Evolutionary conservation across 2,113 vertebrate species (phyloP).

Genomic region (Scopus umbretta): DNA sequence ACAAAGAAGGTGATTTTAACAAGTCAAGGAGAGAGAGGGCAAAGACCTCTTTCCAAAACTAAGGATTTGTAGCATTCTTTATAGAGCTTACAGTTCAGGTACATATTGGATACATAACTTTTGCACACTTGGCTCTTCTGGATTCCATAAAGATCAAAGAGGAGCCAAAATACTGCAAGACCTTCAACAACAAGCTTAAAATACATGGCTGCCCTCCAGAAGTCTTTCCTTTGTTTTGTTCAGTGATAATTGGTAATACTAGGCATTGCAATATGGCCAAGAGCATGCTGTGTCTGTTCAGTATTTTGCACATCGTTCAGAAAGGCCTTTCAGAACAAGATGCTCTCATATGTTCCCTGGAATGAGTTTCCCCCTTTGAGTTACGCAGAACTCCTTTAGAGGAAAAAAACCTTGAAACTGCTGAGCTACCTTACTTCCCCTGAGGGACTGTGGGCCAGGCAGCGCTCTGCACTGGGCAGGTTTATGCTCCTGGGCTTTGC

Average conservation of each 20-base stretch:
- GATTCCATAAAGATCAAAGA: background rate
- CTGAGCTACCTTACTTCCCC: background rate
- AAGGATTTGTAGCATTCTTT: background rate
- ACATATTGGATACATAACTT: background rate
- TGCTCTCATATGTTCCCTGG: background rate
- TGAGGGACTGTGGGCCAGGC: accelerated
- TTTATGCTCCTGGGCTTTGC: background rate
- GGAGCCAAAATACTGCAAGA: background rate
- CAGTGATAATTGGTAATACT: background rate
- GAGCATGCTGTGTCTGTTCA: background rate
- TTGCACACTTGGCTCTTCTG: background rate
- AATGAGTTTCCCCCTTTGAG: background rate
- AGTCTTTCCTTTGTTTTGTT: background rate
- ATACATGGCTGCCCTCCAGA: background rate
- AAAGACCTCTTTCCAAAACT: background rate
- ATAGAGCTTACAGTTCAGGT: background rate
- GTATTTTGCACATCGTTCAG: background rate
- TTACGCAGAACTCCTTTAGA: background rate
- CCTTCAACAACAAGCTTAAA: background rate
- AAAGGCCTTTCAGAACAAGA: background rate
- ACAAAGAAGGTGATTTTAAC: background rate
- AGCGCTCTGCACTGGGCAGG: too few relatives aligned
- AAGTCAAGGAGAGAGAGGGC: background rate
- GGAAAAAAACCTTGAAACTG: background rate
- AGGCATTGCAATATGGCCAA: background rate